A percentile compares a stretch with the other conserved stretches of the same genome.
Conservation (phyloP, 2,888 invertebrate species). For the Sarcophaga carnaria region DNA sequence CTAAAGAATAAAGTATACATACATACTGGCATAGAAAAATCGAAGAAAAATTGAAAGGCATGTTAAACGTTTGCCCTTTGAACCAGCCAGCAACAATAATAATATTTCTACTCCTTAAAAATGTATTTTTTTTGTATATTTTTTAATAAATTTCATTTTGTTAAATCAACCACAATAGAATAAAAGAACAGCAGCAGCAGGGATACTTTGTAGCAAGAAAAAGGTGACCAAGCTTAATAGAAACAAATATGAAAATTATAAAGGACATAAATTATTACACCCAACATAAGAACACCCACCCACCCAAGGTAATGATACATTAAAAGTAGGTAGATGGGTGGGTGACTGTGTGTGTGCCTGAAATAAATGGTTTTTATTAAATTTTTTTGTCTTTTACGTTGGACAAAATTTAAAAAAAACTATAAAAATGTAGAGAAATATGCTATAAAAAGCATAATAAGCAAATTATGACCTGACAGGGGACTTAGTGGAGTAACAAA, state of each 20-base stretch:
- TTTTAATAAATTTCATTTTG: constrained; percentile 79
- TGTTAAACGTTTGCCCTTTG: constrained; percentile 65
- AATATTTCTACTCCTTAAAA: constrained; percentile 32
- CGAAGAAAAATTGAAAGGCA: constrained; percentile 25
- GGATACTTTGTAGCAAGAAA: constrained; percentile 29
- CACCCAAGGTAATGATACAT: neutral
- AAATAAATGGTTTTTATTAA: constrained; percentile 12
- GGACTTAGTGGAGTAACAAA: constrained; percentile 71
- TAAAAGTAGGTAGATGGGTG: constrained; percentile 5
- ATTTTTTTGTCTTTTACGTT: constrained; percentile 54
- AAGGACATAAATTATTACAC: constrained; percentile 80
- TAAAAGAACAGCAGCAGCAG: constrained; percentile 31
- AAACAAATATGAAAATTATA: constrained; percentile 72
- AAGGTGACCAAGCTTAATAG: constrained; percentile 60
- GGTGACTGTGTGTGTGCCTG: constrained; percentile 35
- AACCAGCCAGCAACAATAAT: constrained; percentile 36
- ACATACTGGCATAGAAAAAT: neutral
- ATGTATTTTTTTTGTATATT: constrained; percentile 61
- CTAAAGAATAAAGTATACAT: neutral
- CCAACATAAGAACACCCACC: neutral
- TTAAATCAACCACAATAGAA: constrained; percentile 75
- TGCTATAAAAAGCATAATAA: constrained; percentile 78
- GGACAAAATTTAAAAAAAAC: constrained; percentile 75
- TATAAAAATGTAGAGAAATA: constrained; percentile 73
- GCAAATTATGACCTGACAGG: constrained; percentile 77